These are phyloP conservation scores for Uria lomvia DNA, from an alignment of 2,113 vertebrate species.

Conservation along the genomic window DNA sequence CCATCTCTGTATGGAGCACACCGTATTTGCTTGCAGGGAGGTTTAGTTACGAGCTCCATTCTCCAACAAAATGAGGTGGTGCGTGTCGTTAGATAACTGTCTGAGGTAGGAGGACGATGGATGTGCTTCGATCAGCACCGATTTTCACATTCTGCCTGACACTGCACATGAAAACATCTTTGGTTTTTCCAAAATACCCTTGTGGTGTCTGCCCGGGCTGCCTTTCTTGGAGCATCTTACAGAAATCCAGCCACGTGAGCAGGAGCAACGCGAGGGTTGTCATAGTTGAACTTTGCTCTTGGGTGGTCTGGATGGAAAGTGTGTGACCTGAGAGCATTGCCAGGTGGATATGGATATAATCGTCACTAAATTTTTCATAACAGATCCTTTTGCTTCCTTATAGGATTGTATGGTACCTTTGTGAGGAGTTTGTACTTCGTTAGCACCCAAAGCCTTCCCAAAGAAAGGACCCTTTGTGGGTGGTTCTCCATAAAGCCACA, in stretches of 20 bases:
- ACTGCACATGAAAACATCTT: too few relatives aligned
- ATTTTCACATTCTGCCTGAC: background rate
- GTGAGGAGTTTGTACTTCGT: background rate
- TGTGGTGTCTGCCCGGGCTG: background rate
- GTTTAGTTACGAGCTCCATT: background rate
- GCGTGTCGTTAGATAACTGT: accelerated
- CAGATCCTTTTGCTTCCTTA: background rate
- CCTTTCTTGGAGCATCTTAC: background rate
- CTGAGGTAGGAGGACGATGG: background rate
- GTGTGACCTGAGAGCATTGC: background rate
- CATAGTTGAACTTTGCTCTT: background rate
- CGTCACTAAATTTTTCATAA: background rate
- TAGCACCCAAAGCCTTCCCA: background rate
- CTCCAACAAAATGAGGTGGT: background rate
- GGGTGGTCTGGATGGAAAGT: constrained; percentile 14
- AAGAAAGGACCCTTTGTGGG: background rate
- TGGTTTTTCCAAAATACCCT: background rate
- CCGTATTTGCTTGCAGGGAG: background rate
- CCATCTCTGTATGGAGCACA: accelerated
- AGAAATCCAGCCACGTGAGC: background rate
- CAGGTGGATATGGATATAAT: background rate
- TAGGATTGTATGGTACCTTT: background rate
- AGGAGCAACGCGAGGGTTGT: background rate
- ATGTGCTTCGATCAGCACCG: background rate
- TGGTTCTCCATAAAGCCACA: background rate